Conservation (phyloP, 1,140 invertebrate species). For the Penaeus vannamei region DNA sequence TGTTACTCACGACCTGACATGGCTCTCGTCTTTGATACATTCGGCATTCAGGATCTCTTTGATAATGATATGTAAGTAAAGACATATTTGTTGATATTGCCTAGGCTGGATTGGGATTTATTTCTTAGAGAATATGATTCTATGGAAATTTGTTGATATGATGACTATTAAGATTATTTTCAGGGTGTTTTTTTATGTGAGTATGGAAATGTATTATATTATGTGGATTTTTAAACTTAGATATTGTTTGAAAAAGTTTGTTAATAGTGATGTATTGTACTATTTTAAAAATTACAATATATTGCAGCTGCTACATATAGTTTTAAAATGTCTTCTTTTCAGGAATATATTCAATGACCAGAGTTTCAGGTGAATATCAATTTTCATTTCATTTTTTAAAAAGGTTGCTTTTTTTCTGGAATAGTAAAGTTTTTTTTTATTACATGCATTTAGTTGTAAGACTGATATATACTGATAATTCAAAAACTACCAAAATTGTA, state of each 20-base stretch:
- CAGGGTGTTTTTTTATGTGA: too few relatives aligned
- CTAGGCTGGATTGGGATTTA: background rate
- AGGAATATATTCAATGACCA: slow-evolving; percentile 16
- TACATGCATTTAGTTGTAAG: background rate
- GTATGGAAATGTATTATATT: too few relatives aligned
- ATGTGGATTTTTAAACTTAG: too few relatives aligned
- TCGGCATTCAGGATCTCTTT: slow-evolving; percentile 71
- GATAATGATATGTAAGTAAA: slow-evolving; percentile 53
- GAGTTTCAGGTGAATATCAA: slow-evolving; percentile 16
- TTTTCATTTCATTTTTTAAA: background rate
- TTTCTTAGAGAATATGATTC: background rate
- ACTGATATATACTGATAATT: too few relatives aligned
- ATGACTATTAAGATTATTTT: too few relatives aligned
- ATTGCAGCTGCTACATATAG: background rate
- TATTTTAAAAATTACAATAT: too few relatives aligned
- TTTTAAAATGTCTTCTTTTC: slow-evolving; percentile 31
- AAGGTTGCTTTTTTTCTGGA: too few relatives aligned
- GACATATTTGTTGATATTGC: background rate
- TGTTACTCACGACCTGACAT: slow-evolving; percentile 80
- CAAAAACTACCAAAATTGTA: background rate
- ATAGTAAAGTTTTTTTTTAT: too few relatives aligned
- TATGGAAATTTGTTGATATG: too few relatives aligned
- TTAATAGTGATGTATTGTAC: too few relatives aligned
- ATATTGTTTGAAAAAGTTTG: too few relatives aligned
- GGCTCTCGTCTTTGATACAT: slow-evolving; percentile 79